Conservation (phyloP, 1,140 invertebrate species). For the Polypedilum pembai region DNA sequence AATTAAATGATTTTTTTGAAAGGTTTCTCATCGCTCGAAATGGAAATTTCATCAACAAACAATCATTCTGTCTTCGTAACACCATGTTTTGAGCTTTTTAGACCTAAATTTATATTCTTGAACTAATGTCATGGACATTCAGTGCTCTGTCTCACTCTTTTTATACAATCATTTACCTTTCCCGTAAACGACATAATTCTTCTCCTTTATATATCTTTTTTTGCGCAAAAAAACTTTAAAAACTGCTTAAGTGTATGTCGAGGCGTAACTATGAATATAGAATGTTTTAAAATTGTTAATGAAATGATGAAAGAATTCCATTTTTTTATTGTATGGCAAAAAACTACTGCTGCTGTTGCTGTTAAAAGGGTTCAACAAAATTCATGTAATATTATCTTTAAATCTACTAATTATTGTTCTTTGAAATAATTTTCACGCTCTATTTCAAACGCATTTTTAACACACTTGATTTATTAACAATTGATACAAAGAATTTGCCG, state of each 20-base stretch:
- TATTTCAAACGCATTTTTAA: neutral
- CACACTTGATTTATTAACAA: neutral
- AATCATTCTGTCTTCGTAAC: neutral
- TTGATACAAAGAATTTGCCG: neutral
- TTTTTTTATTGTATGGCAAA: too few relatives aligned
- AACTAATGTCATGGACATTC: constrained; percentile 17
- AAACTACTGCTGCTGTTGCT: too few relatives aligned
- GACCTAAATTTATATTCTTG: neutral
- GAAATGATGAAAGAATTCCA: too few relatives aligned
- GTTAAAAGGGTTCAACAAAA: too few relatives aligned
- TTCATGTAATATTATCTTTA: too few relatives aligned
- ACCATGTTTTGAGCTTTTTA: neutral
- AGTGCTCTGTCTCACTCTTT: neutral
- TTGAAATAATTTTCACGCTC: too few relatives aligned
- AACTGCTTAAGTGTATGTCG: neutral
- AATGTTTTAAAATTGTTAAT: neutral
- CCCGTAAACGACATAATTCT: neutral
- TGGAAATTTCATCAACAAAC: neutral
- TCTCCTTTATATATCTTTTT: neutral
- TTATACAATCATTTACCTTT: constrained; percentile 15
- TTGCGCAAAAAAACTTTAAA: neutral
- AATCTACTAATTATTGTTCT: too few relatives aligned
- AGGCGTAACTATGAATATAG: constrained; percentile 1
- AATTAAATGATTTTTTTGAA: neutral
- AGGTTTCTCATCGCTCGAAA: neutral